Conservation (phyloP, 1,140 invertebrate species). For the Cyrtorhinus lividipennis region DNA sequence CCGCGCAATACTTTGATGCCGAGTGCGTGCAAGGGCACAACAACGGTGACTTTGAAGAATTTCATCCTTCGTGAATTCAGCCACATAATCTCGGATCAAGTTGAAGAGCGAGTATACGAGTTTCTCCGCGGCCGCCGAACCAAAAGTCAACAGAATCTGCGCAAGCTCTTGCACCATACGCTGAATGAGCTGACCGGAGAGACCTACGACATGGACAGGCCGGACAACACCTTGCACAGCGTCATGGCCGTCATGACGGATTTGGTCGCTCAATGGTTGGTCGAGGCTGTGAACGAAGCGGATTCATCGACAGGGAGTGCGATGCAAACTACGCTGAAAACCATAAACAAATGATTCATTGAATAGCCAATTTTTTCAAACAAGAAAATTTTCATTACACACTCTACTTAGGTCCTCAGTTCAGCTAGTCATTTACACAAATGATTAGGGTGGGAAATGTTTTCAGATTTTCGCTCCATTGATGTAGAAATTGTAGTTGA, state of each 20-base stretch:
- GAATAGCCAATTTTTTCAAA: too few species aligned
- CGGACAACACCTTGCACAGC: background rate
- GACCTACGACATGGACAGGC: background rate
- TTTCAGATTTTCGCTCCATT: too few species aligned
- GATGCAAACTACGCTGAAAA: too few species aligned
- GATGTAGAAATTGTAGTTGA: too few species aligned
- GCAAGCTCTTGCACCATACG: background rate
- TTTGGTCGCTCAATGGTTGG: background rate
- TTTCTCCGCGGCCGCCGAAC: background rate
- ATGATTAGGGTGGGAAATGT: too few species aligned
- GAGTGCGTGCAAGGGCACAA: too few species aligned
- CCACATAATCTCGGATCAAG: background rate
- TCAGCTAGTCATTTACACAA: too few species aligned
- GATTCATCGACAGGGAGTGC: too few species aligned
- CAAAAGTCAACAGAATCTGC: background rate
- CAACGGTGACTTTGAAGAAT: background rate
- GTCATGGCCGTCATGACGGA: background rate
- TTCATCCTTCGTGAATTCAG: background rate
- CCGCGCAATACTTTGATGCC: too few species aligned
- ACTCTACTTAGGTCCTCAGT: too few species aligned
- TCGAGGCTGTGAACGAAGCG: background rate
- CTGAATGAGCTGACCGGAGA: background rate
- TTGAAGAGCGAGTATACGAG: background rate
- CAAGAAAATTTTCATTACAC: too few species aligned
- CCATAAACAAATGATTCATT: background rate